Evolutionary conservation across 2,113 vertebrate species (phyloP).

Genomic region (Phocoena sinus): DNA sequence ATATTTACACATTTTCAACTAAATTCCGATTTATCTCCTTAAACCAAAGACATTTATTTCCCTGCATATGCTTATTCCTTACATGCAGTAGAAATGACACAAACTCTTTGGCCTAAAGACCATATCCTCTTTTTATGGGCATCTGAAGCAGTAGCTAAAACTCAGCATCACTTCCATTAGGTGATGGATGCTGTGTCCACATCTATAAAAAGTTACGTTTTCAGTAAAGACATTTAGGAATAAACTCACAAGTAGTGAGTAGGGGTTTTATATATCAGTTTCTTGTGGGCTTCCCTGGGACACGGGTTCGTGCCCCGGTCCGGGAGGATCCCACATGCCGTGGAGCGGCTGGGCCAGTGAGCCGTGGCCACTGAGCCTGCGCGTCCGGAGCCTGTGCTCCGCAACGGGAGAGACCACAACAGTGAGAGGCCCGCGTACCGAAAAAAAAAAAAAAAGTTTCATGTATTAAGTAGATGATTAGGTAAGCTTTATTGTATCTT

Average conservation of each 20-base stretch:
- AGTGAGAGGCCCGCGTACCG: too few species aligned
- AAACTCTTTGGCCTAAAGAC: not conserved
- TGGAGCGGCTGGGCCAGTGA: too few species aligned
- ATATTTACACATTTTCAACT: not conserved
- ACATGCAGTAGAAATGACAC: not conserved
- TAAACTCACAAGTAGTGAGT: not conserved
- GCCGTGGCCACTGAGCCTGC: too few species aligned
- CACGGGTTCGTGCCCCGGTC: too few species aligned
- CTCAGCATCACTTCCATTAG: rapidly evolving
- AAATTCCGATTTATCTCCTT: not conserved
- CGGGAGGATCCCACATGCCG: too few species aligned
- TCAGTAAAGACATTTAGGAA: not conserved
- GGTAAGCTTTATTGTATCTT: not conserved
- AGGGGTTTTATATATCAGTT: not conserved
- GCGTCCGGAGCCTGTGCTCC: too few species aligned
- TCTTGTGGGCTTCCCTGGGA: not conserved
- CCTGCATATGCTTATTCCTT: not conserved
- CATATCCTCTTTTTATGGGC: not conserved
- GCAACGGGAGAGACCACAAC: too few species aligned
- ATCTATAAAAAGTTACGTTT: rapidly evolving
- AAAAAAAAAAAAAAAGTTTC: not conserved
- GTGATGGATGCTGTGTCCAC: not conserved
- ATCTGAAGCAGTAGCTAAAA: rapidly evolving
- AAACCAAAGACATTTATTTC: not conserved
- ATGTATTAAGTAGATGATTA: not conserved